phyloP scores from a whole-genome alignment of 2,888 invertebrate genomes.

The Drosophila neonasuta region DNA sequence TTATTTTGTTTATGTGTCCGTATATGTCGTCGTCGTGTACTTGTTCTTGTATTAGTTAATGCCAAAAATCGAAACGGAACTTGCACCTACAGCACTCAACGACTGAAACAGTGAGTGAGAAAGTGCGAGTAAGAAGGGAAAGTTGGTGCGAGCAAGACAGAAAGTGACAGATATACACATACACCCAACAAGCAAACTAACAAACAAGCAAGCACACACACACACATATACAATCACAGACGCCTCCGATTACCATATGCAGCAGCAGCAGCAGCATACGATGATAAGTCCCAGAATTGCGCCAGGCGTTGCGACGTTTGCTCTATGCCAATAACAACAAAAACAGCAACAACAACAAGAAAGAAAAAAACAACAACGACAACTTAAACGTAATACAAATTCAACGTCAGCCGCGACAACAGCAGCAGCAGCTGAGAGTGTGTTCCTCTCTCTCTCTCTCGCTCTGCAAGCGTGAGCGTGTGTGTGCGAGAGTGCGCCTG shows the following conservation, averaged over 20 bases:
- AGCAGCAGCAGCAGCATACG: constrained; percentile 17
- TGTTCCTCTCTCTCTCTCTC: background rate
- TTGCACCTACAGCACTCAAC: constrained; percentile 47
- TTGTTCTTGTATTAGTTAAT: constrained; percentile 67
- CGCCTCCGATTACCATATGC: constrained; percentile 31
- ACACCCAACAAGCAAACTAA: constrained; percentile 7
- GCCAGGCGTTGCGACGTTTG: constrained; percentile 55
- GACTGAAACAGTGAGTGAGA: background rate
- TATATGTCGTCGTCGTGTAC: constrained; percentile 29
- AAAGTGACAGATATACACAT: background rate
- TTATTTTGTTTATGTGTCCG: constrained; percentile 65
- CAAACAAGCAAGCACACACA: constrained; percentile 5
- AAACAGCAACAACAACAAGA: constrained; percentile 47
- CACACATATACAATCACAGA: constrained; percentile 9
- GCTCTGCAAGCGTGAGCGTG: constrained; percentile 14
- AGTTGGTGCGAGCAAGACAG: background rate
- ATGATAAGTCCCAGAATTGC: constrained; percentile 66
- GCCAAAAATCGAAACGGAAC: constrained; percentile 71
- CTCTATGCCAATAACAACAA: constrained; percentile 57
- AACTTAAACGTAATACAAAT: constrained; percentile 28
- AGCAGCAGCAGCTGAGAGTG: constrained; percentile 16
- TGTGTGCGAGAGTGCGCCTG: constrained; percentile 22
- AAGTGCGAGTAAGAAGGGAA: background rate
- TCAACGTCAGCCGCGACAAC: constrained; percentile 22
- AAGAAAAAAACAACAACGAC: constrained; percentile 14